Base-by-base conservation (phyloP, 2,888 invertebrate genomes). In the Lagria hirta region DNA sequence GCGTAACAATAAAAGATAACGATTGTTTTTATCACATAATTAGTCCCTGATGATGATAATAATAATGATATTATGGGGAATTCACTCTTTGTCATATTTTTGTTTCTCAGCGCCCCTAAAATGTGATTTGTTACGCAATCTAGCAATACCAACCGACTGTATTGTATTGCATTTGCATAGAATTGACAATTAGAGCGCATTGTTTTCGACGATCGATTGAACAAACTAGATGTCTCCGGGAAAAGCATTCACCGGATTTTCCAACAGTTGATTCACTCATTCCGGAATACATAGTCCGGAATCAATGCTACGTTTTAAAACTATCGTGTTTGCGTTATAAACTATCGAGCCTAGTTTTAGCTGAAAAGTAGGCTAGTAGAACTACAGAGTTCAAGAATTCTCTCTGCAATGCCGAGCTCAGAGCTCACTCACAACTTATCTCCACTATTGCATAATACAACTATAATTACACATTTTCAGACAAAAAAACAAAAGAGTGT, bases 321-420 rank as follows among this genome's bases (percentile, higher is more conserved):
- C n/a, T n/a, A 13, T 15, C 28, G 20, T n/a, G 29, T 11, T 6
- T 12, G 18, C 7, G 24, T 27, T 14, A 18, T 11, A 32, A 37
- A 34, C 30, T 28, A 45, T 35, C 41, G 22, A 38, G 29, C 37
- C 47, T 35, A 16, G 34, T 43, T n/a, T n/a, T 38, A 38, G 38
- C 38, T 16, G 38, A 61, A 54, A 69, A 68, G 62, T 69, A 69
- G 69, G 68, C 66, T 67, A 69, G 66, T 69, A 51, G 67, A 65
- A 59, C 66, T 64, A 30, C 28, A 49, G 52, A 57, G 58, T 58
- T 59, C 56, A 57, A 56, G 54, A 57, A 49, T 57, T 48, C 45
- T n/a, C n/a, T 48, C 48, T 42, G 43, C 48, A 48, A 43, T 43
- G 43, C 43, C 43, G 43, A 43, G 43, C 48, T 51, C 45, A n/a